Conservation (phyloP, 2,888 invertebrate genomes). For the Pachliopta kotzebuea region DNA sequence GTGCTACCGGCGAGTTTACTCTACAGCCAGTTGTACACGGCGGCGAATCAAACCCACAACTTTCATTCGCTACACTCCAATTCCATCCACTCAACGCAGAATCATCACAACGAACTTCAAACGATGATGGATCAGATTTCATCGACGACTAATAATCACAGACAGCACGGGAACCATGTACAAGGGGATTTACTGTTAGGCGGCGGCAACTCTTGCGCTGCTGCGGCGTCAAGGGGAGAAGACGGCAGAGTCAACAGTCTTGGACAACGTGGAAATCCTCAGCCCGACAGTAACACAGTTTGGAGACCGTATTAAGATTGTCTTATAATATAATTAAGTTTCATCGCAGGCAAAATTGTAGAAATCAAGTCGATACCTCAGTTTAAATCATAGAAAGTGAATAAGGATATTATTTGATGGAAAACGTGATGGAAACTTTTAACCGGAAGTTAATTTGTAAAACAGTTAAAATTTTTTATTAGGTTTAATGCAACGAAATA, state of each 20-base stretch:
- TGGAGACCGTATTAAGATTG: slow-evolving; percentile 87
- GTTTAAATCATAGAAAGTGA: slow-evolving; percentile 21
- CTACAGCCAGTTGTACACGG: slow-evolving; percentile 91
- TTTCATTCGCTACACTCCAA: slow-evolving; percentile 85
- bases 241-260: slow-evolving; percentile 79
- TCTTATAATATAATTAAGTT: slow-evolving; percentile 25
- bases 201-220: slow-evolving; percentile 79
- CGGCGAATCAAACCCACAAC: slow-evolving; percentile 87
- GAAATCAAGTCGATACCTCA: slow-evolving; percentile 24
- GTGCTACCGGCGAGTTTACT: slow-evolving; percentile 90
- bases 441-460: slow-evolving; percentile 2
- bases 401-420: slow-evolving; percentile 23
- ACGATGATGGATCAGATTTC: slow-evolving; percentile 89
- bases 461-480: slow-evolving; percentile 29
- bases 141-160: slow-evolving; percentile 82
- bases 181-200: slow-evolving; percentile 75
- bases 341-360: slow-evolving; percentile 6
- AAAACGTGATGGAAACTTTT: slow-evolving; percentile 4
- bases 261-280: slow-evolving; percentile 81
- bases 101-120: slow-evolving; percentile 85
- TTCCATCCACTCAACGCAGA: slow-evolving; percentile 82
- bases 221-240: slow-evolving; percentile 78
- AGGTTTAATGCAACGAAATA: slow-evolving; percentile 60
- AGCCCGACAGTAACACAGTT: slow-evolving; percentile 84
- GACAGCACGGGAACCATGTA: slow-evolving; percentile 67